phyloP scores from a whole-genome alignment of 1,140 invertebrate species.

The Probaryconus sp. region DNA sequence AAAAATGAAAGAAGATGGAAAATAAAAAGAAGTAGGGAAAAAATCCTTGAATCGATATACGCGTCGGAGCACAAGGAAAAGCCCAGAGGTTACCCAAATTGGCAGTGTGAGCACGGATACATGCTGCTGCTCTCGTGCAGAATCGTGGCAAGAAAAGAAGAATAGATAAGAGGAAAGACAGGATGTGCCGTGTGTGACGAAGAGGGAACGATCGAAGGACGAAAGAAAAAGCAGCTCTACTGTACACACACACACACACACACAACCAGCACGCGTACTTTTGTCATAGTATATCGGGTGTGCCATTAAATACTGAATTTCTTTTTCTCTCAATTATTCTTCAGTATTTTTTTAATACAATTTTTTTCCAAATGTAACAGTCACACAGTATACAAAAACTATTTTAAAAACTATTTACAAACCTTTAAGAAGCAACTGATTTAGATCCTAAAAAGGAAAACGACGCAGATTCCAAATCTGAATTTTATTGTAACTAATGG shows the following conservation, averaged over 20 bases:
- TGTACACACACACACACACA: not conserved
- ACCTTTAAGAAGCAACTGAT: no score
- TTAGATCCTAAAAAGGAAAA: no score
- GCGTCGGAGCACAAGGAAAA: constrained; percentile 50
- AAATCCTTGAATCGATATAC: constrained; percentile 59
- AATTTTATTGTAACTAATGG: no score
- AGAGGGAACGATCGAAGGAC: constrained; percentile 34
- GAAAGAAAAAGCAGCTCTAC: constrained; percentile 24
- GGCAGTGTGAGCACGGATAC: constrained; percentile 59
- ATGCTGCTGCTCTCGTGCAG: constrained; percentile 53
- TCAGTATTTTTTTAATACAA: no score
- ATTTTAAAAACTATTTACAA: no score
- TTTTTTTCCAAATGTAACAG: no score
- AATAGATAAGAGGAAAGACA: constrained; percentile 49
- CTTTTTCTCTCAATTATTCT: no score
- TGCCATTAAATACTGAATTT: not conserved
- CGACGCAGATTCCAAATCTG: no score
- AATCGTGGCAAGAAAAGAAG: constrained; percentile 51
- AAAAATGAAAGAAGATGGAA: constrained; percentile 26
- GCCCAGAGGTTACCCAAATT: constrained; percentile 60
- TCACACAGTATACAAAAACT: no score
- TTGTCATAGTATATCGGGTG: constrained; percentile 22
- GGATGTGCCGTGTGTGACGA: constrained; percentile 20
- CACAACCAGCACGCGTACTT: constrained; percentile 20
- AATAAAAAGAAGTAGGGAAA: constrained; percentile 45